These are phyloP conservation scores for Psilanteris sp. DNA, from an alignment of 1,140 invertebrate genomes.

Conservation along the genomic window DNA sequence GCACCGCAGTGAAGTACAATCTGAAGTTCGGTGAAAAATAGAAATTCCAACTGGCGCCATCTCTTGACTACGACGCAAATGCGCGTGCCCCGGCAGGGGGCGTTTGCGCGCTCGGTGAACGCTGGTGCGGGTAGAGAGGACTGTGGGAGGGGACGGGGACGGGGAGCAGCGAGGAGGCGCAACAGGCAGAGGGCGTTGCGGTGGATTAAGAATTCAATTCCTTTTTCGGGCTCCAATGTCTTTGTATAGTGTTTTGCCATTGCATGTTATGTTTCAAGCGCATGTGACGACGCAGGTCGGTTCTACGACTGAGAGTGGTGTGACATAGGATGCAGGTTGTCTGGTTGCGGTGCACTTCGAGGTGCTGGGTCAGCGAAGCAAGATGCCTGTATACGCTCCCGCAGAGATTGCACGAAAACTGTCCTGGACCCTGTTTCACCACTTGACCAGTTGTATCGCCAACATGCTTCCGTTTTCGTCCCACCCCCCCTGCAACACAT, in stretches of 20 bases:
- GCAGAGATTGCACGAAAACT: slow-evolving; percentile 80
- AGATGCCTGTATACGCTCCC: slow-evolving; percentile 80
- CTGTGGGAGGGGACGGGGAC: too few relatives aligned
- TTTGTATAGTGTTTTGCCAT: slow-evolving; percentile 78
- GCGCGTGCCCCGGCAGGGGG: too few relatives aligned
- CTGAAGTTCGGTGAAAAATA: too few relatives aligned
- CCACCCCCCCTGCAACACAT: slow-evolving; percentile 80
- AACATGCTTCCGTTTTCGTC: slow-evolving; percentile 79
- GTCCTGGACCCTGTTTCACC: slow-evolving; percentile 79
- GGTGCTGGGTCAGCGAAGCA: slow-evolving; percentile 80
- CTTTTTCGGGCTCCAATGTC: slow-evolving; percentile 75
- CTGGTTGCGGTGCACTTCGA: slow-evolving; percentile 81
- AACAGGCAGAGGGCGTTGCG: too few relatives aligned
- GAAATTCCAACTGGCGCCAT: too few relatives aligned
- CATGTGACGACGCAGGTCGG: slow-evolving; percentile 80
- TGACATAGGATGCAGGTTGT: slow-evolving; percentile 80
- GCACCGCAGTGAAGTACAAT: too few relatives aligned
- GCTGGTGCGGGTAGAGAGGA: slow-evolving; percentile 3
- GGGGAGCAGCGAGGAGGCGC: too few relatives aligned
- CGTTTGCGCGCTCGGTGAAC: too few relatives aligned
- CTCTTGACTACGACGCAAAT: too few relatives aligned
- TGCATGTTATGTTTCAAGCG: slow-evolving; percentile 80
- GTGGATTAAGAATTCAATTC: slow-evolving; percentile 57
- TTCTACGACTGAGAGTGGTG: slow-evolving; percentile 81
- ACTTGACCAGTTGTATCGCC: slow-evolving; percentile 79